Evolutionary conservation across 2,888 invertebrate species (phyloP), one percentile per base, ranked within the genome.

Genomic region (Lamellibrachia satsuma): DNA sequence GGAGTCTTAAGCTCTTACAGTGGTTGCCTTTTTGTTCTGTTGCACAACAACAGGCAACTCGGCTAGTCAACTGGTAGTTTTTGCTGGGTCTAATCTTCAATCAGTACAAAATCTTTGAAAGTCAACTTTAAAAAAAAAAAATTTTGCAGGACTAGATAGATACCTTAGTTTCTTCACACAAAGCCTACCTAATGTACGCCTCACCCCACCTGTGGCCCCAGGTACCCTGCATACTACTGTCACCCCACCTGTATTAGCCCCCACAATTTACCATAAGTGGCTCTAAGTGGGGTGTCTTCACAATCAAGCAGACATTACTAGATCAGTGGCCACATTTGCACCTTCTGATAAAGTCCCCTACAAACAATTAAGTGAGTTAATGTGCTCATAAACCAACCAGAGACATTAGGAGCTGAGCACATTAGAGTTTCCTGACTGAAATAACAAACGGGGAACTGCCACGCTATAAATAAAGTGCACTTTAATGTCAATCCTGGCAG

Each of bases 281-380:
- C 75, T 75, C 75, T 75, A 22, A 75, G 4, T 75, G 0, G 22
- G 75, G 22, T n/a, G 22, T 75, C 75, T n/a, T 22, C 22, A 75
- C 75, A 75, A 75, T 75, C 75, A 75, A 75, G 75, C 75, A 75
- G 75, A 75, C 75, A 75, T 75, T 75, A 75, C 75, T n/a, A 75
- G 75, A 75, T 75, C 75, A 75, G 75, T 75, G n/a, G 75, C 75
- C 15, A 75, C 75, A 75, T 75, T 75, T 75, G 75, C 75, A 75
- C 22, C 75, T 75, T 75, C 75, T 75, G 22, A 75, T 75, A 75
- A 75, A 75, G 22, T 75, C 75, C 75, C 75, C 75, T 22, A 75
- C 75, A 75, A 75, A 75, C 75, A 75, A 75, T 75, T 75, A 75
- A 75, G 75, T 75, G 75, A 75, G 22, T 75, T 75, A 75, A 75